Evolutionary conservation across 2,888 invertebrate species (phyloP), one percentile per base, ranked within the genome.

Genomic region (Orthosia gracilis): DNA sequence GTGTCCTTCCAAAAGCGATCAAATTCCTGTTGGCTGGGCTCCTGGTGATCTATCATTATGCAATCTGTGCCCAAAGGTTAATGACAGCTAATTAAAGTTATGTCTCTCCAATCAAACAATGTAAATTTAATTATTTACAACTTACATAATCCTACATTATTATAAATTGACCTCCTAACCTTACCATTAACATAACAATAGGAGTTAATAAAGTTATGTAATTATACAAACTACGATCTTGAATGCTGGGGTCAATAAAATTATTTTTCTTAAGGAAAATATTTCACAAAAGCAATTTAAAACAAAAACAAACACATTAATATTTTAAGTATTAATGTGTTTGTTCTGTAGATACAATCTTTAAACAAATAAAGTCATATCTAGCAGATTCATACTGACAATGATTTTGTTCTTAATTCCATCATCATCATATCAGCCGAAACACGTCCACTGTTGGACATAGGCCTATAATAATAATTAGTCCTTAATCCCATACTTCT

Each of bases 391-490:
- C 15, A 54, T 49, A 21, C 18, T 40, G 49, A 64, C n/a, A 57
- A 70, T 59, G 1, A 78, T 76, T n/a, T 71, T 64, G n/a, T 50
- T 49, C 26, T 17, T 49, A 70, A 70, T n/a, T n/a, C n/a, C n/a
- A n/a, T n/a, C n/a, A n/a, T n/a, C n/a, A n/a, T n/a, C n/a, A n/a
- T n/a, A n/a, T n/a, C n/a, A n/a, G n/a, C n/a, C n/a, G n/a, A n/a
- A n/a, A n/a, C n/a, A n/a, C n/a, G n/a, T n/a, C n/a, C n/a, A n/a
- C n/a, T n/a, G n/a, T n/a, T n/a, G n/a, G n/a, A n/a, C n/a, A n/a
- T n/a, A n/a, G n/a, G n/a, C n/a, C n/a, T n/a, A n/a, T n/a, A n/a
- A n/a, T n/a, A n/a, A n/a, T n/a, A n/a, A n/a, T n/a, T n/a, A n/a
- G n/a, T n/a, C n/a, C n/a, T n/a, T n/a, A n/a, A n/a, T n/a, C n/a